phyloP scores from a whole-genome alignment of 2,888 invertebrate species.

The Saturnia japonica region DNA sequence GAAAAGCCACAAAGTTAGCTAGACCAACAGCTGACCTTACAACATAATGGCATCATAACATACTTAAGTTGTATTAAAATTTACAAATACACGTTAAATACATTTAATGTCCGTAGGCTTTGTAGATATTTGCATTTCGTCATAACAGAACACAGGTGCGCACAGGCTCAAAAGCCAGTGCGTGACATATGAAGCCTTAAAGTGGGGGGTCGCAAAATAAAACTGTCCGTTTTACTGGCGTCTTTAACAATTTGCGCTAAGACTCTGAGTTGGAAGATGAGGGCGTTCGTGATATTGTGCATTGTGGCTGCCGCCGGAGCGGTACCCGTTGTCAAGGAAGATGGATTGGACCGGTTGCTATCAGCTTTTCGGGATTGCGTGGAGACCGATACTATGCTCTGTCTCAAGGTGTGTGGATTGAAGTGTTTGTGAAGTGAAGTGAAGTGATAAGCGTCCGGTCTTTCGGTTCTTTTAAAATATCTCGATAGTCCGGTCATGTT shows the following conservation, averaged over 20 bases:
- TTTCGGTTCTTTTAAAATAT: neutral
- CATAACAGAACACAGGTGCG: constrained; percentile 36
- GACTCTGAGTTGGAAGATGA: constrained; percentile 63
- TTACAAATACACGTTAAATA: constrained; percentile 62
- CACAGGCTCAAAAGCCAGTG: constrained; percentile 40
- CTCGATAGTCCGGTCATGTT: neutral
- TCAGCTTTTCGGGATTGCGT: constrained; percentile 85
- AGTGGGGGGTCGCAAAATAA: constrained; percentile 73
- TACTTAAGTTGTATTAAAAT: constrained; percentile 34
- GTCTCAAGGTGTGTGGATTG: constrained; percentile 86
- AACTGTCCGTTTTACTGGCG: constrained; percentile 62
- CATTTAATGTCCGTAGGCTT: constrained; percentile 39
- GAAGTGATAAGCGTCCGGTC: constrained; percentile 25
- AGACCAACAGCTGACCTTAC: neutral
- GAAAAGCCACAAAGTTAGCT: neutral
- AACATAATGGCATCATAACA: constrained; percentile 21
- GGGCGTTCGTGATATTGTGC: constrained; percentile 62
- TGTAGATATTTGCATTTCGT: constrained; percentile 56
- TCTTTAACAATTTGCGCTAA: constrained; percentile 71
- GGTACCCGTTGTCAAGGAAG: constrained; percentile 67
- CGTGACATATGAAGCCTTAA: constrained; percentile 70
- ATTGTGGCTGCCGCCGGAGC: constrained; percentile 60
- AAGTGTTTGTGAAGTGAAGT: constrained; percentile 53
- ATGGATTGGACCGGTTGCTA: constrained; percentile 68
- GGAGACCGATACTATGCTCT: constrained; percentile 85